phyloP scores from a whole-genome alignment of 2,888 invertebrate species.

The Eucera pruinosa region DNA sequence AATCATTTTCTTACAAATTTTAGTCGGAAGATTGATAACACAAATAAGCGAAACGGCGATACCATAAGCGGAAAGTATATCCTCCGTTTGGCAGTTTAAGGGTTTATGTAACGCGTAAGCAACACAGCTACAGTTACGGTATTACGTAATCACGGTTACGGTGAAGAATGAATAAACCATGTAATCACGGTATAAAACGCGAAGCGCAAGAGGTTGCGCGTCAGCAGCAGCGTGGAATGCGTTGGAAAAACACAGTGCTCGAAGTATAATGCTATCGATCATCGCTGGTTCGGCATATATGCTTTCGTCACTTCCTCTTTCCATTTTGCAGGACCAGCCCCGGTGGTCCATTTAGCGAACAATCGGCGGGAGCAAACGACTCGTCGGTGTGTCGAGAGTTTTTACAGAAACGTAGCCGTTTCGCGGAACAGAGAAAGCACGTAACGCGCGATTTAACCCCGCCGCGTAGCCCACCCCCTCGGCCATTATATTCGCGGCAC shows the following conservation, averaged over 20 bases:
- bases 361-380: slow-evolving; percentile 14
- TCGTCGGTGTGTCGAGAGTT: neutral
- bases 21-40: no score
- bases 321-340: neutral
- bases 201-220: no score
- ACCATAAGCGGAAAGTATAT: no score
- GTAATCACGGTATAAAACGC: no score
- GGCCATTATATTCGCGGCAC: slow-evolving; percentile 25
- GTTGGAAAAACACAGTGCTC: neutral
- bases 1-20: no score
- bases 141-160: no score
- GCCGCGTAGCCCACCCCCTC: neutral
- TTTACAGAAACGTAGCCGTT: slow-evolving; percentile 5
- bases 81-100: no score
- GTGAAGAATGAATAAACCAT: no score
- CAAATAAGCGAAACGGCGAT: no score
- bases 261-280: slow-evolving; percentile 4
- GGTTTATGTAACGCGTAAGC: no score
- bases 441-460: slow-evolving; percentile 45
- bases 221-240: no score
- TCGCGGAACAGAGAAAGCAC: slow-evolving; percentile 16
- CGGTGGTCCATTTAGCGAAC: neutral
- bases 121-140: no score
- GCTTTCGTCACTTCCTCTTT: slow-evolving; percentile 19
- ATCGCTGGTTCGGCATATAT: neutral